A percentile compares a stretch with the other conserved stretches of the same genome.
These are phyloP conservation scores for Triplophysa rosa DNA, from an alignment of 2,113 vertebrate species.

Conservation along the genomic window DNA sequence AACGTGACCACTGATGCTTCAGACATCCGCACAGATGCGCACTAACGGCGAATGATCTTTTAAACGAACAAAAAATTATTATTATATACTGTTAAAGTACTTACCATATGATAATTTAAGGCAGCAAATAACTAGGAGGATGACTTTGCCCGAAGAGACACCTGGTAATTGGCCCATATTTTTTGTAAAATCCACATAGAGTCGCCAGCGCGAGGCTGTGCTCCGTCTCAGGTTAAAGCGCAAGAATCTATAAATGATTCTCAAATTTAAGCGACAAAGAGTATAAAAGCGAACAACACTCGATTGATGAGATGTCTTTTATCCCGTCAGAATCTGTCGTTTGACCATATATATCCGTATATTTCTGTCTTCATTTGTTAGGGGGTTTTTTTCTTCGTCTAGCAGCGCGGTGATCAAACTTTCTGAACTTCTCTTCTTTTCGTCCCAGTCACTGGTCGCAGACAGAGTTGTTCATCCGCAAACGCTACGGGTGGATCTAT, in stretches of 20 bases:
- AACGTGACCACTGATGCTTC: constrained; percentile 32
- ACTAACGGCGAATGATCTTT: not conserved
- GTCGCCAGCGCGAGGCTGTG: constrained; percentile 70
- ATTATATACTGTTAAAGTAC: constrained; percentile 41
- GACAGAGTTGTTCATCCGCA: constrained; percentile 71
- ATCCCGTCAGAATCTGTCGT: not conserved
- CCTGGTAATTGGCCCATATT: constrained; percentile 75
- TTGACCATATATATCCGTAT: constrained; percentile 48
- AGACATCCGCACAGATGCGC: constrained; percentile 7
- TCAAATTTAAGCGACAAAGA: not conserved
- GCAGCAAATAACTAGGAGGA: constrained; percentile 67
- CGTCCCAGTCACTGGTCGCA: constrained; percentile 52
- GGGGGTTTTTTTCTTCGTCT: constrained; percentile 3
- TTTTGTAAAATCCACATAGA: constrained; percentile 80
- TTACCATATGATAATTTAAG: constrained; percentile 68
- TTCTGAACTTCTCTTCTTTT: constrained; percentile 53
- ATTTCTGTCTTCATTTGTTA: not conserved
- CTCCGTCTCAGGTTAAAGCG: constrained; percentile 59
- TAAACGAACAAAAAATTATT: not conserved
- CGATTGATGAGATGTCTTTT: not conserved
- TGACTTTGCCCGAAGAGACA: constrained; percentile 67
- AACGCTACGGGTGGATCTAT: constrained; percentile 60
- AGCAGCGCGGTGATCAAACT: constrained; percentile 36
- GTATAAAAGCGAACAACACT: constrained; percentile 1
- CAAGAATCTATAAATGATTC: constrained; percentile 50